A percentile compares a stretch with the other conserved stretches of the same genome.
Evolutionary conservation across 2,888 invertebrate genomes (phyloP).

Genomic region (Caenorhabditis macrosperma): DNA sequence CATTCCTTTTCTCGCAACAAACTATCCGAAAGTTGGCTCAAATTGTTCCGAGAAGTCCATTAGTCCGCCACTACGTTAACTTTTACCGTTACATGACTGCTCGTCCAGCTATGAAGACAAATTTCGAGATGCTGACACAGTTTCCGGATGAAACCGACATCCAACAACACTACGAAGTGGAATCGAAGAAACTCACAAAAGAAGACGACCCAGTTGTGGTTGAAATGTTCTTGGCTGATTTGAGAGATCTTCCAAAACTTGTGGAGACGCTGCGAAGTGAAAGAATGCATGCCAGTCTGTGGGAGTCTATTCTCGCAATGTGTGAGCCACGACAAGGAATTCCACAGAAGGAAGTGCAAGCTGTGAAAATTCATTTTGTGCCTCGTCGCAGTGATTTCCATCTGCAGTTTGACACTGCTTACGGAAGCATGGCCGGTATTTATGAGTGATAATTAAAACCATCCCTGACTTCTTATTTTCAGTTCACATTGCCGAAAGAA

Average conservation of each 20-base stretch:
- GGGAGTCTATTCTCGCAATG: slow-evolving; percentile 64
- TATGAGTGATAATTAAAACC: slow-evolving; percentile 1
- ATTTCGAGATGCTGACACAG: slow-evolving; percentile 34
- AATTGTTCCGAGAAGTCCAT: slow-evolving; percentile 46
- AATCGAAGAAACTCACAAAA: slow-evolving; percentile 31
- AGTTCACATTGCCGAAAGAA: slow-evolving; percentile 45
- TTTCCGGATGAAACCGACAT: slow-evolving; percentile 36
- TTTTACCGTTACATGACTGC: slow-evolving; percentile 54
- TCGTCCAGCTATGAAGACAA: not conserved
- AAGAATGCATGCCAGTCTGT: slow-evolving; percentile 60
- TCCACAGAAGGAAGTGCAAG: slow-evolving; percentile 9
- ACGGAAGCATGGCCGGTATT: slow-evolving; percentile 24
- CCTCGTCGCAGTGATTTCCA: slow-evolving; percentile 33
- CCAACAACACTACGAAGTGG: slow-evolving; percentile 58
- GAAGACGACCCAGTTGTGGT: slow-evolving; percentile 60
- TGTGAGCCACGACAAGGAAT: slow-evolving; percentile 22
- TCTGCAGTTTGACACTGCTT: slow-evolving; percentile 41
- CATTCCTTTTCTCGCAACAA: slow-evolving; percentile 45
- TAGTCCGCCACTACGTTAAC: slow-evolving; percentile 58
- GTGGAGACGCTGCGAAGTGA: slow-evolving; percentile 53
- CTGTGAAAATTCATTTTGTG: slow-evolving; percentile 8
- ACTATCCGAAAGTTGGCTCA: slow-evolving; percentile 45
- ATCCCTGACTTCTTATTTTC: not conserved
- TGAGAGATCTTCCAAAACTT: slow-evolving; percentile 51
- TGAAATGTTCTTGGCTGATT: slow-evolving; percentile 60